Conservation (phyloP, 2,113 vertebrate genomes). For the Origma solitaria region DNA sequence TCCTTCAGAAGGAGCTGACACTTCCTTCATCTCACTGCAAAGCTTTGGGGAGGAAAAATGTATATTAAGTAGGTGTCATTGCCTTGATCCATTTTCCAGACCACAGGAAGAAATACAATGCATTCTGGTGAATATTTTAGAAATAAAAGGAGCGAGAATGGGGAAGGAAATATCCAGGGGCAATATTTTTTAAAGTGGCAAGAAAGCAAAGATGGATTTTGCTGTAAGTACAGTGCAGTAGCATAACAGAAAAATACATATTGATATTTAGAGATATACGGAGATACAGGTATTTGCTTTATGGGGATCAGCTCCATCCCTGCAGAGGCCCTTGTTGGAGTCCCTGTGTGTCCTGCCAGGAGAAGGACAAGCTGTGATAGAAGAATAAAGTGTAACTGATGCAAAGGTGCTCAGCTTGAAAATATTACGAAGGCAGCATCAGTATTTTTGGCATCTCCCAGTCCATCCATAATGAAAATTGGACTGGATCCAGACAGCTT, state of each 20-base stretch:
- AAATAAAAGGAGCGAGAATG: not conserved
- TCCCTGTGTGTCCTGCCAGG: not conserved
- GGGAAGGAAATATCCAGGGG: not conserved
- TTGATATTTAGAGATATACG: not conserved
- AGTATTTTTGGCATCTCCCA: not conserved
- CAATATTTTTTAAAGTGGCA: not conserved
- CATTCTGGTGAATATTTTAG: not conserved
- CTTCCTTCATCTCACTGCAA: not conserved
- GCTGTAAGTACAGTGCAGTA: not conserved
- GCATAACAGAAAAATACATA: not conserved
- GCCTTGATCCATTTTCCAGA: conserved; percentile 9
- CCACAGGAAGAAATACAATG: not conserved
- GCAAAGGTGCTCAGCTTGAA: not conserved
- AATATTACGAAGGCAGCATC: not conserved
- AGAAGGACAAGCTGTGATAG: not conserved
- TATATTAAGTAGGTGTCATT: not conserved
- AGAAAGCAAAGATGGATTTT: not conserved
- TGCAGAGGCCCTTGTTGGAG: not conserved
- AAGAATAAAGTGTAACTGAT: not conserved
- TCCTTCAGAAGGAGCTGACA: not conserved
- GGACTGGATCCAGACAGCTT: not conserved
- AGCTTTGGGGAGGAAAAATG: not conserved
- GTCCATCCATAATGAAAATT: not conserved
- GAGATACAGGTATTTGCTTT: not conserved
- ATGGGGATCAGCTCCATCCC: not conserved